Conservation (phyloP, 2,888 invertebrate species). For the Epiblema foenella region DNA sequence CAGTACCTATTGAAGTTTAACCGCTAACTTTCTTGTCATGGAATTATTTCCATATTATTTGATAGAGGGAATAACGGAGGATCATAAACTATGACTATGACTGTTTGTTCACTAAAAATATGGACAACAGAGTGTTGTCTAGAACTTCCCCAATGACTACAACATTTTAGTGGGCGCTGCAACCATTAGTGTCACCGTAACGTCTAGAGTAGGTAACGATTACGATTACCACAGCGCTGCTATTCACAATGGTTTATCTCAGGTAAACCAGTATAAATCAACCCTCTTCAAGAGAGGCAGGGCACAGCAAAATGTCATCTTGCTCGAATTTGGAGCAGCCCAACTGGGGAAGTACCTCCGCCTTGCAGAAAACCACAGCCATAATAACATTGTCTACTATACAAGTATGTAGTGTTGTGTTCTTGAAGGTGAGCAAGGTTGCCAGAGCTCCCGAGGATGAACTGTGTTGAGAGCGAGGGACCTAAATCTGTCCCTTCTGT, state of each 20-base stretch:
- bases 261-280: background rate
- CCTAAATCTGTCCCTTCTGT: too few relatives aligned
- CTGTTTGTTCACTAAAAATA: background rate
- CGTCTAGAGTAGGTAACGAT: constrained; percentile 24
- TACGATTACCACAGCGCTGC: background rate
- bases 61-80: background rate
- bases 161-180: constrained; percentile 6
- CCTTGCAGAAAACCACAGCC: too few relatives aligned
- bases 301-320: too few relatives aligned
- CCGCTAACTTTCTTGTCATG: background rate
- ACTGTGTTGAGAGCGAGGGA: too few relatives aligned
- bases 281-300: too few relatives aligned
- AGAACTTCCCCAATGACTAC: background rate
- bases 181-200: constrained; percentile 22
- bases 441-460: too few relatives aligned
- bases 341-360: too few relatives aligned
- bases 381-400: too few relatives aligned
- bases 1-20: constrained; percentile 7
- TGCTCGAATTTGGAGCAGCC: too few relatives aligned
- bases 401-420: too few relatives aligned
- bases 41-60: background rate
- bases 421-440: too few relatives aligned
- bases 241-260: background rate
- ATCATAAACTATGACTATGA: too few relatives aligned
- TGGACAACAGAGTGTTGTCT: background rate